Percentiles rank a stretch among this genome's conserved stretches.
Conservation (phyloP, 2,888 invertebrate genomes). For the Melanargia galathea region DNA sequence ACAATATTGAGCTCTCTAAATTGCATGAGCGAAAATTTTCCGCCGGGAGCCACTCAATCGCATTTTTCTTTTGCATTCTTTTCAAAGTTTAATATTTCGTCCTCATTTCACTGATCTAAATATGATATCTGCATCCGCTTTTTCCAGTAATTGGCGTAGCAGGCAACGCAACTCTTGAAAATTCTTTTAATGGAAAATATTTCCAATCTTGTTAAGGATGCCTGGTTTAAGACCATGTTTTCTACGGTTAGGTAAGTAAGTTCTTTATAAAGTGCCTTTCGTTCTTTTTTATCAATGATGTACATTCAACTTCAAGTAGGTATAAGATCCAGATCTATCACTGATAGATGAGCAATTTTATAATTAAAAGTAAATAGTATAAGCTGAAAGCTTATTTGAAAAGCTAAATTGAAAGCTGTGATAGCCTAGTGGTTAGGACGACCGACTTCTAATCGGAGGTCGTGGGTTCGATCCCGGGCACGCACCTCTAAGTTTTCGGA, state of each 20-base stretch:
- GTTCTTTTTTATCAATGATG: background rate
- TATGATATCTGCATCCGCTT: conserved; percentile 26
- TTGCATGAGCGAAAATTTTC: background rate
- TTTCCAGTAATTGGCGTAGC: conserved; percentile 20
- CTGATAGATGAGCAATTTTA: background rate
- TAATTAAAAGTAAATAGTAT: too few relatives aligned
- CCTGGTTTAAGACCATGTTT: background rate
- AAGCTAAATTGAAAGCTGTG: background rate
- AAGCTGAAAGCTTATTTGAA: too few relatives aligned
- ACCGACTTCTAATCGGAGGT: too few relatives aligned
- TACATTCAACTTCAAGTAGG: background rate
- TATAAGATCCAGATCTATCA: background rate
- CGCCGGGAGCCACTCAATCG: background rate
- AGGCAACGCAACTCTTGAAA: conserved; percentile 9
- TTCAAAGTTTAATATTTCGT: conserved; percentile 21
- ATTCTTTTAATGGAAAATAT: conserved; percentile 17
- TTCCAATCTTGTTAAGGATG: conserved; percentile 15
- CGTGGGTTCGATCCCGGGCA: too few relatives aligned
- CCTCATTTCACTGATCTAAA: conserved; percentile 26
- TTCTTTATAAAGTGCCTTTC: background rate
- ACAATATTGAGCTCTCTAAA: background rate
- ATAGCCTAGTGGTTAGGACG: too few relatives aligned
- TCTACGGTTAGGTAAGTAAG: background rate
- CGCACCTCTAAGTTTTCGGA: too few relatives aligned
- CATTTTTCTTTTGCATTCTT: background rate